Conservation (phyloP, 2,797 vertebrate species). For the Bucorvus abyssinicus region DNA sequence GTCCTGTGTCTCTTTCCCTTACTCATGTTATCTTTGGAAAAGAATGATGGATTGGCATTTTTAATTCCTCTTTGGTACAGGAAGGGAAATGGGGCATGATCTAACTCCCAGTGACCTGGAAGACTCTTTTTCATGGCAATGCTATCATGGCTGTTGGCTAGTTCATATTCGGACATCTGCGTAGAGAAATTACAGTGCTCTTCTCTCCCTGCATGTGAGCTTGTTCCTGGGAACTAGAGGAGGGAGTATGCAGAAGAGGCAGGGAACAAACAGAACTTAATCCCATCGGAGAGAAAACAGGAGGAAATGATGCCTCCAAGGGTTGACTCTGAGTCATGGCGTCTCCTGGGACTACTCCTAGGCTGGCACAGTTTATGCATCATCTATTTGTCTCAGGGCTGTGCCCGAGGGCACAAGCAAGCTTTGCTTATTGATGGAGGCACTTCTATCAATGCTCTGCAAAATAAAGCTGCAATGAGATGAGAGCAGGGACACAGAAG, state of each 20-base stretch:
- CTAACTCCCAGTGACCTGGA: neutral
- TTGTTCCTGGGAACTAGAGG: neutral
- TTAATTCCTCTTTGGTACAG: neutral
- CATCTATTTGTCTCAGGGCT: constrained; percentile 38
- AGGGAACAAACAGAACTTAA: constrained; percentile 36
- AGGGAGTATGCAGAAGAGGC: neutral
- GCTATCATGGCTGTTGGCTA: neutral
- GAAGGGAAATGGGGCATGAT: neutral
- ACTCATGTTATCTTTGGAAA: neutral
- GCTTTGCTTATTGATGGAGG: constrained; percentile 40
- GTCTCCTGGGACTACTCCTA: constrained; percentile 48
- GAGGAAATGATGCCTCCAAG: constrained; percentile 38
- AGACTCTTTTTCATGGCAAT: neutral
- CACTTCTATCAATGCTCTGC: neutral
- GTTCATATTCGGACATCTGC: neutral
- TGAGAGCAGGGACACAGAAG: neutral
- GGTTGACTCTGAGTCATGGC: constrained; percentile 39
- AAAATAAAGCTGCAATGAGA: neutral
- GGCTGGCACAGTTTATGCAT: constrained; percentile 36
- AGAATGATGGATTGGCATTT: neutral
- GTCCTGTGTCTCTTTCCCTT: neutral
- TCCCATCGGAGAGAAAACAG: constrained; percentile 31
- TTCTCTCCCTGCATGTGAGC: neutral
- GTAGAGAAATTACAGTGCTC: neutral
- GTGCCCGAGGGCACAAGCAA: neutral